Evolutionary conservation across 2,888 invertebrate species (phyloP), one percentile per base, ranked within the genome.

Genomic region (Pterostichus niger): DNA sequence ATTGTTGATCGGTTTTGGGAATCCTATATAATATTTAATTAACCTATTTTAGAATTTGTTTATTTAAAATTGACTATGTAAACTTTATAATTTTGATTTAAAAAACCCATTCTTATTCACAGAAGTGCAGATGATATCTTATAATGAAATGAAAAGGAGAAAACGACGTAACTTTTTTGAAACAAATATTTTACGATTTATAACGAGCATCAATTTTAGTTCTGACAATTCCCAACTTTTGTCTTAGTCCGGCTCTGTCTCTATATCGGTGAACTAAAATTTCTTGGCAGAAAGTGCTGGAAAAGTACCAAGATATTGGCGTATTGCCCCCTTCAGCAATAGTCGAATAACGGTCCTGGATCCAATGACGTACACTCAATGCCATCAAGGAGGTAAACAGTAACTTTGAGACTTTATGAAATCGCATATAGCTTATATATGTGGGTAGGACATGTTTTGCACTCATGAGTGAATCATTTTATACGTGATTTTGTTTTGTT

Each of bases 371-470:
- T 56, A 13, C 13, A 10, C 49, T 1, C 11, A 2, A n/a, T 11
- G 2, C 31, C 56, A 13, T 17, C 56, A 15, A 56, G 5, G 17
- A 52, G n/a, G 6, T 13, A n/a, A 52, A 52, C 52, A 40, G 31
- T 56, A 17, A 56, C 5, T 17, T 17, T 56, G 9, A 56, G 6
- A 2, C 56, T 56, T 31, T 40, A 40, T 40, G 40, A 9, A 40
- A 56, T 24, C 6, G 17, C 56, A 3, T 17, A 40, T 40, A 40
- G 1, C 40, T 6, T 40, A 5, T 40, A 9, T 56, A 17, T 17
- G 68, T 71, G 68, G 68, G 68, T 9, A 13, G 68, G 44, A 71
- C 68, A 15, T 71, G 68, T 71, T 71, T 71, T 71, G 44, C 17
- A 17, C 44, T 1, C 7, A 40, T 40, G 40, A 40, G 40, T 71